These are phyloP conservation scores for Macropus fuliginosus DNA, from an alignment of 2,797 vertebrate genomes.

Conservation along the genomic window DNA sequence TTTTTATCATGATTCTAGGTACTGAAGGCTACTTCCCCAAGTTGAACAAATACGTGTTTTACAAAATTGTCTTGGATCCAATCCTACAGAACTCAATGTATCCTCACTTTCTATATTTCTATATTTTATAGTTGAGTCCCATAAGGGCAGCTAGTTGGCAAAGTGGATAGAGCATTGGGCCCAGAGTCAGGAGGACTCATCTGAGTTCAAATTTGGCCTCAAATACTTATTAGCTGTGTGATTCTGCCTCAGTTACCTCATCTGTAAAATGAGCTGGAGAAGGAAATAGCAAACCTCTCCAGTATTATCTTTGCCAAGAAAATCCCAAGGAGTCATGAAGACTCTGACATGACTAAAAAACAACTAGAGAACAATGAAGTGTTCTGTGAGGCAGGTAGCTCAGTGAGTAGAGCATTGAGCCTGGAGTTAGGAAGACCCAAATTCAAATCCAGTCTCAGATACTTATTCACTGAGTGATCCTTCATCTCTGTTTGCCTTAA, in stretches of 20 bases:
- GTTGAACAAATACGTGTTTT: not conserved
- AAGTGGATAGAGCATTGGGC: too few relatives aligned
- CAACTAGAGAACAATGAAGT: not conserved
- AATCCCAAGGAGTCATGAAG: not conserved
- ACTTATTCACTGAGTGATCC: not conserved
- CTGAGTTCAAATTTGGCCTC: too few relatives aligned
- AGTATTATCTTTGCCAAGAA: not conserved
- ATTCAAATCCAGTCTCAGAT: not conserved
- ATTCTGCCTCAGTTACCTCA: not conserved
- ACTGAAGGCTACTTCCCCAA: slow-evolving; percentile 7
- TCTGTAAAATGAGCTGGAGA: not conserved
- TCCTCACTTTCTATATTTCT: slow-evolving; percentile 8
- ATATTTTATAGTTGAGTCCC: not conserved
- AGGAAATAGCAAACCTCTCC: not conserved
- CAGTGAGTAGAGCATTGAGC: not conserved
- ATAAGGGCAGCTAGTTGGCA: too few relatives aligned
- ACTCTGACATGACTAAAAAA: not conserved
- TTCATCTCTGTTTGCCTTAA: not conserved
- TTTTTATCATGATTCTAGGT: not conserved
- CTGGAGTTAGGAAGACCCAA: too few relatives aligned
- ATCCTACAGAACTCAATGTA: not conserved
- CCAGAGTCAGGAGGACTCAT: too few relatives aligned
- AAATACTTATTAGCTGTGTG: not conserved
- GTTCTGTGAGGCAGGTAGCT: not conserved
- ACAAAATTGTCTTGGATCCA: not conserved